Evolutionary conservation across 2,888 invertebrate genomes (phyloP).

Genomic region (Cerceris ruficornis): DNA sequence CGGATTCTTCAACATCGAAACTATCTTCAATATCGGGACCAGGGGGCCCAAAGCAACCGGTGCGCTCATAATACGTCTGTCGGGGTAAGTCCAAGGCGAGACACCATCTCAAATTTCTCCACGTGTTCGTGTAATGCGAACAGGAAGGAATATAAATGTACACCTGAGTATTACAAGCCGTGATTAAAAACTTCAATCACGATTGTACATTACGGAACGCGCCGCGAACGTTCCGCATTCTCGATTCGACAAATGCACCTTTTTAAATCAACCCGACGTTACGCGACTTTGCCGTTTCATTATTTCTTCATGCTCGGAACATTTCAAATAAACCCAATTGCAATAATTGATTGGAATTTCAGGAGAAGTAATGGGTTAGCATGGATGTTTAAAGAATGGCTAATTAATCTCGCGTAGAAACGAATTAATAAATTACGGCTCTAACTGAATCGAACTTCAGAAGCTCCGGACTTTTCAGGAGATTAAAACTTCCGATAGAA

Average conservation of each 20-base stretch:
- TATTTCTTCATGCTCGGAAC: too few species aligned
- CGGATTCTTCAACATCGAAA: conserved; percentile 26
- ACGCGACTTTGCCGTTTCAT: too few species aligned
- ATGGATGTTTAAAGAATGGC: too few species aligned
- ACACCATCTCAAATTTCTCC: conserved; percentile 34
- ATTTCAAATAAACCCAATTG: too few species aligned
- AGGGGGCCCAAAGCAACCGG: conserved; percentile 1
- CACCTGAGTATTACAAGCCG: neutral
- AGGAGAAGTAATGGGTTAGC: too few species aligned
- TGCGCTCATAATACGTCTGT: conserved; percentile 24
- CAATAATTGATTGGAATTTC: too few species aligned
- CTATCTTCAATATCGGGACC: conserved; percentile 13
- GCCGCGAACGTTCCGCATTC: too few species aligned
- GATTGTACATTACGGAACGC: conserved; percentile 19
- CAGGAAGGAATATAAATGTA: neutral
- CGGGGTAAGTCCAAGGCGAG: conserved; percentile 18
- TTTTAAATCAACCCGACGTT: neutral
- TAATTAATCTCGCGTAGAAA: too few species aligned
- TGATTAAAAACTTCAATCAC: conserved; percentile 31
- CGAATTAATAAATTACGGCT: too few species aligned
- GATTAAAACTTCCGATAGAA: too few species aligned
- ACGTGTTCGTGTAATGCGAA: conserved; percentile 40
- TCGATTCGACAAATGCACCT: neutral
- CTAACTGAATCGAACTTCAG: too few species aligned
- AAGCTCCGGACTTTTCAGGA: too few species aligned